Evolutionary conservation across 2,797 vertebrate genomes (phyloP).

Genomic region (Cuculus canorus): DNA sequence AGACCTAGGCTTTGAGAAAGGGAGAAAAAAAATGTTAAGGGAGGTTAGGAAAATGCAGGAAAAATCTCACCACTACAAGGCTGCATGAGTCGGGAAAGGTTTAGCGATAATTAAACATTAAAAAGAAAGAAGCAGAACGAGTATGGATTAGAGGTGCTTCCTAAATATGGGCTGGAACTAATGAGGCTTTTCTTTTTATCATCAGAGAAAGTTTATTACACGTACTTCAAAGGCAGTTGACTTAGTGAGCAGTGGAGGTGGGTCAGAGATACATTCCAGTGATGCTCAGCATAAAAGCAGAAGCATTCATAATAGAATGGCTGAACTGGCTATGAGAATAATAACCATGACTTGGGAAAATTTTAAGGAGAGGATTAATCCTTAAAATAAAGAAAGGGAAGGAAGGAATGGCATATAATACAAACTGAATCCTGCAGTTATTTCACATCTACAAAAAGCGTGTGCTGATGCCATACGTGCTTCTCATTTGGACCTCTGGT

Average conservation of each 20-base stretch:
- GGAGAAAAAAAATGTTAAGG: background rate
- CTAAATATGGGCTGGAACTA: conserved; percentile 52
- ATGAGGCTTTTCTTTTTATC: conserved; percentile 64
- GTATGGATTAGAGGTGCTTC: conserved; percentile 16
- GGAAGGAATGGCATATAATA: background rate
- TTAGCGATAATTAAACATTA: conserved; percentile 44
- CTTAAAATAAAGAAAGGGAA: conserved; percentile 4
- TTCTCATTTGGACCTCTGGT: background rate
- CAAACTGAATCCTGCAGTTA: background rate
- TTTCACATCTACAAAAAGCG: background rate
- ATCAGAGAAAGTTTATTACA: conserved; percentile 62
- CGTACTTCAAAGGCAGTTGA: conserved; percentile 68
- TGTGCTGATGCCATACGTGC: background rate
- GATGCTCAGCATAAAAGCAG: background rate
- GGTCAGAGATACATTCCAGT: conserved; percentile 8
- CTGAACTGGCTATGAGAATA: conserved; percentile 31
- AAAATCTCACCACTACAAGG: background rate
- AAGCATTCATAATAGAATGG: background rate
- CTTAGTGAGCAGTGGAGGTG: conserved; percentile 22
- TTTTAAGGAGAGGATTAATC: background rate
- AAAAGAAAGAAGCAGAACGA: conserved; percentile 30
- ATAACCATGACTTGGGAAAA: background rate
- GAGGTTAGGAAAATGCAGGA: background rate
- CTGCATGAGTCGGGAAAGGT: background rate
- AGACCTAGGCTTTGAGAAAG: background rate